Evolutionary conservation across 2,113 vertebrate species (phyloP).

Genomic region (Furnarius figulus): DNA sequence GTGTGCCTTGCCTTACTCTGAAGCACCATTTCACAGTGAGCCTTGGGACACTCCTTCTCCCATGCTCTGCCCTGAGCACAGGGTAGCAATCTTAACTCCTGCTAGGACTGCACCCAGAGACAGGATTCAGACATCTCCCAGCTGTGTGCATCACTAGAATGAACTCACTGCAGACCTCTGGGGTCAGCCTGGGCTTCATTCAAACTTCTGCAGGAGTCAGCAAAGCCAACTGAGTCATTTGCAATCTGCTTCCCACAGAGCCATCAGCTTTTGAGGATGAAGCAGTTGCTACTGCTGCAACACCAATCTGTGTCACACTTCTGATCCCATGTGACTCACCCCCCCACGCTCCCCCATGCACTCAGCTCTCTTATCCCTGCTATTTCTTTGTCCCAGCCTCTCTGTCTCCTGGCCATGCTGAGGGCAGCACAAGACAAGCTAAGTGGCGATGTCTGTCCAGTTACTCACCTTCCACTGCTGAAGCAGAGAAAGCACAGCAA

Average conservation of each 20-base stretch:
- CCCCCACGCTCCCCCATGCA: neutral
- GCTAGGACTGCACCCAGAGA: neutral
- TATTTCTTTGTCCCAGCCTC: neutral
- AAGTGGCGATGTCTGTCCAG: neutral
- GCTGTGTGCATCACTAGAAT: constrained; percentile 13
- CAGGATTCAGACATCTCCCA: neutral
- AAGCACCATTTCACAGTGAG: neutral
- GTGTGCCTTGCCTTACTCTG: neutral
- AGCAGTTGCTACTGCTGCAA: constrained; percentile 22
- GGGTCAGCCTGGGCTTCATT: constrained; percentile 29
- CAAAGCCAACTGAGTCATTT: constrained; percentile 19
- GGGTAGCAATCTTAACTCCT: neutral
- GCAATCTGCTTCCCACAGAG: constrained; percentile 12
- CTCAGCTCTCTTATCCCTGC: neutral
- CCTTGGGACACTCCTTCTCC: neutral
- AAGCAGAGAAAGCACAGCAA: neutral
- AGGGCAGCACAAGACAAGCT: neutral
- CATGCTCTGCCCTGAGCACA: neutral
- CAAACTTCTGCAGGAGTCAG: constrained; percentile 50
- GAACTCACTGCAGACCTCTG: constrained; percentile 24
- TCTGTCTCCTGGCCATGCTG: neutral
- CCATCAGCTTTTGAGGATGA: constrained; percentile 3
- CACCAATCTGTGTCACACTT: neutral
- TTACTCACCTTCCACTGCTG: neutral
- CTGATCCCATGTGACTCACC: neutral